Evolutionary conservation across 2,113 vertebrate species (phyloP), one percentile per base, ranked within the genome.

Genomic region (Calyptommatus sinebrachiatus): DNA sequence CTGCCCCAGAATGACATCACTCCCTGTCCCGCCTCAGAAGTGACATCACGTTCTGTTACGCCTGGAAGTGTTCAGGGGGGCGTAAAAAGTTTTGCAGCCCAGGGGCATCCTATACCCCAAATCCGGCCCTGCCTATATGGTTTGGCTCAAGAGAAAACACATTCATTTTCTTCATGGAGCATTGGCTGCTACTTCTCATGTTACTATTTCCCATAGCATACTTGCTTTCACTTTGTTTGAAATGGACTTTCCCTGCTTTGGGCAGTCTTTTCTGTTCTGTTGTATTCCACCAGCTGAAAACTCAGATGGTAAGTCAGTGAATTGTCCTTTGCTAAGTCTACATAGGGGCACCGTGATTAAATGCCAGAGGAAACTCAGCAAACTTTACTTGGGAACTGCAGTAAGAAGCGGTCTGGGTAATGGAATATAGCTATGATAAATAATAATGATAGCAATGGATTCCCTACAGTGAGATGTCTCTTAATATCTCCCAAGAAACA

Each of bases 391-490:
- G 10, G 79, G 66, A 79, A 18, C 46, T 50, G 48, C 24, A 63
- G 57, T 71, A 62, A 0, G 1, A 63, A 5, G 22, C 50, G 61
- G 41, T 66, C 67, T 31, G 5, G 2, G 24, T 80, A 82, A 24
- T 82, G 57, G 66, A 71, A 53, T 71, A 28, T 1, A 80, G 81
- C 86, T 81, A 77, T 83, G 20, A 74, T 71, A 26, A 73, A 74
- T 81, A 73, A 74, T 81, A 28, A 57, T 66, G 78, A 70, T 53
- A 62, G 28, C 71, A 82, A 74, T 1, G 71, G 35, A 45, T 76
- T 3, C n/a, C 2, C 1, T 11, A 53, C 2, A 63, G 22, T 62
- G 18, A 80, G 29, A 5, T 18, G 75, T 0, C 53, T 50, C 63
- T 16, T 83, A 68, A 85, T 61, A 84, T 80, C 60, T 77, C 24